phyloP scores from a whole-genome alignment of 2,113 vertebrate species.

The Toxotes chatareus region DNA sequence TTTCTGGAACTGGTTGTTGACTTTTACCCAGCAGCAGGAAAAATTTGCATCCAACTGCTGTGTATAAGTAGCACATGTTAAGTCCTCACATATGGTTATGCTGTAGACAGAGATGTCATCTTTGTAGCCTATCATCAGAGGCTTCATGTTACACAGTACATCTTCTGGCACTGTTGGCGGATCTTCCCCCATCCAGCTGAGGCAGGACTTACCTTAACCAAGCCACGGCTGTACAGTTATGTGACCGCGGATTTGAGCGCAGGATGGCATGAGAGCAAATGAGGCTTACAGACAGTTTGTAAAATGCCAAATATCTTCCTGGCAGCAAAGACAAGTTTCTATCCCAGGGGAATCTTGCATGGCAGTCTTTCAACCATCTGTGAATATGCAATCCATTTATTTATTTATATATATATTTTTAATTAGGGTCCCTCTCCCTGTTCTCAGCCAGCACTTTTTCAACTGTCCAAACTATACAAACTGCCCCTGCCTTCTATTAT shows the following conservation, averaged over 20 bases:
- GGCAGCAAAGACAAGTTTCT: conserved; percentile 64
- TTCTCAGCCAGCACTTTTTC: conserved; percentile 39
- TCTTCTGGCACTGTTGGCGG: background rate
- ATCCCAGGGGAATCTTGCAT: conserved; percentile 75
- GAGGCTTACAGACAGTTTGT: conserved; percentile 60
- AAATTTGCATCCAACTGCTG: background rate
- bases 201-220: background rate
- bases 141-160: background rate
- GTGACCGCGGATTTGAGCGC: conserved; percentile 37
- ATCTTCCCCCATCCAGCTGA: background rate
- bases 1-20: conserved; percentile 3
- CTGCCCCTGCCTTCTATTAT: conserved; percentile 9
- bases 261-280: conserved; percentile 51
- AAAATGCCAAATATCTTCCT: conserved; percentile 75
- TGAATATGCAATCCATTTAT: conserved; percentile 45
- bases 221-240: conserved; percentile 17
- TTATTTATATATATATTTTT: conserved; percentile 59
- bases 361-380: conserved; percentile 78
- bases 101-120: background rate
- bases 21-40: background rate
- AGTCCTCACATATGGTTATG: background rate
- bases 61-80: background rate
- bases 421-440: conserved; percentile 47
- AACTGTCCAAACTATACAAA: conserved; percentile 36
- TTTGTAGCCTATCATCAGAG: background rate